Evolutionary conservation across 2,113 vertebrate species (phyloP), one percentile per base, ranked within the genome.

Genomic region (Clarias macrocephalus): DNA sequence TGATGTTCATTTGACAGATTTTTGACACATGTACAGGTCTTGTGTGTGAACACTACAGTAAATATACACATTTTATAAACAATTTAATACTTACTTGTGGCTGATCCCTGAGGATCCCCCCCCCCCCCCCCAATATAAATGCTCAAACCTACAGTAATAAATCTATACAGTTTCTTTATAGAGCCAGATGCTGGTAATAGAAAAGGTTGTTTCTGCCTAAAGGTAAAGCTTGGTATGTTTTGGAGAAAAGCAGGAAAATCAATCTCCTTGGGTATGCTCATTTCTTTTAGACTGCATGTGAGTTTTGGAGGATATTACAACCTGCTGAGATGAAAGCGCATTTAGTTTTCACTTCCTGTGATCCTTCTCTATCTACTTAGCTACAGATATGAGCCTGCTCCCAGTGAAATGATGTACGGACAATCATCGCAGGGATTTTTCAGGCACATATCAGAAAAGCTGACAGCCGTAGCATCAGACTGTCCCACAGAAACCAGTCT

Each of bases 191-290:
- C 77, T 86, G 76, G 28, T 85, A 28, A 87, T 86, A 86, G 83
- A 62, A 90, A 93, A 91, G 86, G 89, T 91, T 90, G 81, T 42
- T 62, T 62, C 23, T 89, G 62, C 80, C 89, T 91, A 62, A 88
- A 65, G 91, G 91, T 88, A 82, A 82, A 28, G 23, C 80, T 63
- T 92, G 88, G 86, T 88, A 89, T 92, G 91, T 93, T 52, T 9
- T 30, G 48, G 54, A 18, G 72, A 85, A 87, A 85, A 33, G 21
- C 37, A 42, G 60, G 28, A 18, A 89, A 85, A 90, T 85, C 52
- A 15, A n/a, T 73, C 62, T 48, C 54, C 28, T 59, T 88, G 28
- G 63, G 73, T 62, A 30, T 85, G 59, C 79, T 90, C 25, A 75
- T 28, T 88, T 76, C 52, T 66, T 84, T 84, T 19, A 3, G 60